Conservation (phyloP, 2,797 vertebrate species). For the Apogon hyalosoma region DNA sequence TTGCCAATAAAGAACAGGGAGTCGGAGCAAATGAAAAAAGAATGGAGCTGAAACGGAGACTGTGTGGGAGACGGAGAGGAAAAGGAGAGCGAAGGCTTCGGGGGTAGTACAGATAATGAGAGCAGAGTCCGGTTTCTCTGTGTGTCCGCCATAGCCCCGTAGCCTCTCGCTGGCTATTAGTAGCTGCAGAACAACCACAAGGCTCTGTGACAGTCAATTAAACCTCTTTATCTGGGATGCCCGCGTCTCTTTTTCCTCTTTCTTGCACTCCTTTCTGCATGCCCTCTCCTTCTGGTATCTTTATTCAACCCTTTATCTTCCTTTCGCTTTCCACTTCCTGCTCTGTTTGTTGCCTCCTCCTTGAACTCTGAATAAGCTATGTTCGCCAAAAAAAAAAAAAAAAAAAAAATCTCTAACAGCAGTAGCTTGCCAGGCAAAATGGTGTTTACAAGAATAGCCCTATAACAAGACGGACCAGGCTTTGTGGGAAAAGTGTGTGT, state of each 20-base stretch:
- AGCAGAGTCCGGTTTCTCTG: conserved; percentile 75
- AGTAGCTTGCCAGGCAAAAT: conserved; percentile 35
- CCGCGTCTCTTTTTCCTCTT: conserved; percentile 50
- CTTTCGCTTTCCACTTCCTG: conserved; percentile 24
- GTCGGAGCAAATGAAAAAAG: conserved; percentile 15
- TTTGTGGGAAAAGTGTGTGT: conserved; percentile 33
- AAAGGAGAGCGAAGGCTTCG: conserved; percentile 46
- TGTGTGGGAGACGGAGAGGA: conserved; percentile 52
- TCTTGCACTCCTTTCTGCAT: conserved; percentile 62
- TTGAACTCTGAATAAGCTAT: conserved; percentile 53
- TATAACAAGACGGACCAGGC: conserved; percentile 46
- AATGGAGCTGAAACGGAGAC: conserved; percentile 33
- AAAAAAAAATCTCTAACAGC: conserved; percentile 29
- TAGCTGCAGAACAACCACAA: conserved; percentile 63
- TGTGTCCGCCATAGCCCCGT: conserved; percentile 64
- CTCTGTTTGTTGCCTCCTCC: conserved; percentile 22
- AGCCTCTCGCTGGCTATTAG: conserved; percentile 77
- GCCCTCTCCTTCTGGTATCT: conserved; percentile 55
- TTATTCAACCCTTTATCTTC: conserved; percentile 36
- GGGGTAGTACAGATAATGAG: conserved; percentile 75
- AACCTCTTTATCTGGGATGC: conserved; percentile 88
- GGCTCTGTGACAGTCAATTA: conserved; percentile 91
- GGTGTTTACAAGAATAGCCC: conserved; percentile 56
- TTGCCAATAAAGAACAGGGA: conserved; percentile 21
- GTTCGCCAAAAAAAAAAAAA: no score